A percentile compares a stretch with the other conserved stretches of the same genome.
Evolutionary conservation across 2,113 vertebrate genomes (phyloP).

Genomic region (human): DNA sequence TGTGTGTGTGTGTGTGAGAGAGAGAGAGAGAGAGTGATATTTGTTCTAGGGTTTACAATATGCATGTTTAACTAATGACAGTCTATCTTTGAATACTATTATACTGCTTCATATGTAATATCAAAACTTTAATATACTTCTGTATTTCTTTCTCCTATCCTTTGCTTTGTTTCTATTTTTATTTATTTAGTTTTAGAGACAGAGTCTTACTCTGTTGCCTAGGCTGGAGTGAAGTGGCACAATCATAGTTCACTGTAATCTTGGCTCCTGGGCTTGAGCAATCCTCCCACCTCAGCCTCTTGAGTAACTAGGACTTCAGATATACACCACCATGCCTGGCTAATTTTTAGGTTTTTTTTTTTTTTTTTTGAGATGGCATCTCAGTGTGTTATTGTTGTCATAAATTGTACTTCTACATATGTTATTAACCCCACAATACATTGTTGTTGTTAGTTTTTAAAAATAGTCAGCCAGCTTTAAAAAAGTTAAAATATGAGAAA

Average conservation of each 20-base stretch:
- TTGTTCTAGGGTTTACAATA: not conserved
- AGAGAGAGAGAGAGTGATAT: not conserved
- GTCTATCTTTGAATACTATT: not conserved
- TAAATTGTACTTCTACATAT: not conserved
- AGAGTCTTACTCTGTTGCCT: too few relatives aligned
- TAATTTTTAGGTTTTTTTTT: too few relatives aligned
- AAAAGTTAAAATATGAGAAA: conserved; percentile 18
- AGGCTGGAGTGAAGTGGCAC: too few relatives aligned
- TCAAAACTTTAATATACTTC: not conserved
- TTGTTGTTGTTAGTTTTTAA: not conserved
- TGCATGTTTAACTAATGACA: not conserved
- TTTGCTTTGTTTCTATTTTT: not conserved
- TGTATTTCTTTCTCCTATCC: not conserved
- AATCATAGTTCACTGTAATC: too few relatives aligned
- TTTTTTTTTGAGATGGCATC: too few relatives aligned
- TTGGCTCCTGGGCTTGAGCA: too few relatives aligned
- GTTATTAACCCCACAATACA: not conserved
- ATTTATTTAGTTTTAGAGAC: too few relatives aligned
- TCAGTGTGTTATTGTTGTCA: not conserved
- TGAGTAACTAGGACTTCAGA: too few relatives aligned
- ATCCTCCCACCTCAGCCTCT: too few relatives aligned
- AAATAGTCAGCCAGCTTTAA: not conserved
- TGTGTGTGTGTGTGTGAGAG: not conserved
- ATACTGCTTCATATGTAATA: not conserved
- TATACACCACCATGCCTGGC: too few relatives aligned